Percentiles rank a stretch among this genome's conserved stretches.
phyloP scores from a whole-genome alignment of 2,888 invertebrate species.

The Pyrrhia umbra region DNA sequence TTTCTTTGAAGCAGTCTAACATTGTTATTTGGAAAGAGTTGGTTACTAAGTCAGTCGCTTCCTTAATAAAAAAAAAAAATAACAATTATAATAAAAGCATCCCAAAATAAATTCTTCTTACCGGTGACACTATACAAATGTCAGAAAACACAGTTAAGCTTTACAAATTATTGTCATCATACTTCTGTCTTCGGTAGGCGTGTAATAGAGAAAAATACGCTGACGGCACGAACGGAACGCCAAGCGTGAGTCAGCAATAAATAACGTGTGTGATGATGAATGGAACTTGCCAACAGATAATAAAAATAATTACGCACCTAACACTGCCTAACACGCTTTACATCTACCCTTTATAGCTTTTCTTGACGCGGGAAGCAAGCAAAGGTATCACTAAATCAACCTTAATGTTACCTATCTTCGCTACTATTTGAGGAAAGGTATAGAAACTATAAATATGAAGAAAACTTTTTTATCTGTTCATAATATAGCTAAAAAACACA shows the following conservation, averaged over 20 bases:
- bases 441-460: conserved; percentile 29
- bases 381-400: conserved; percentile 60
- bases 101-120: conserved; percentile 22
- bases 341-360: conserved; percentile 57
- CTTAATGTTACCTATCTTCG: conserved; percentile 55
- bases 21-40: too few species aligned
- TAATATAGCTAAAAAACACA: conserved; percentile 37
- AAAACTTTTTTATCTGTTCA: conserved; percentile 36
- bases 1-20: conserved; percentile 33
- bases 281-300: conserved; percentile 51
- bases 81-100: conserved; percentile 35
- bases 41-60: too few species aligned
- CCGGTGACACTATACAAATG: conserved; percentile 35
- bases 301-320: conserved; percentile 59
- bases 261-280: conserved; percentile 57
- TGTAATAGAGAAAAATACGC: conserved; percentile 60
- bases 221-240: conserved; percentile 42
- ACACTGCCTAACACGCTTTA: conserved; percentile 57
- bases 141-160: conserved; percentile 48
- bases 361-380: conserved; percentile 46
- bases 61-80: conserved; percentile 17
- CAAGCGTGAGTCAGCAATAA: conserved; percentile 55
- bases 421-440: conserved; percentile 43
- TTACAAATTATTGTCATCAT: conserved; percentile 60
- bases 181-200: conserved; percentile 42